A percentile compares a stretch with the other conserved stretches of the same genome.
Conservation (phyloP, 2,888 invertebrate genomes). For the Hypolimnas misippus region DNA sequence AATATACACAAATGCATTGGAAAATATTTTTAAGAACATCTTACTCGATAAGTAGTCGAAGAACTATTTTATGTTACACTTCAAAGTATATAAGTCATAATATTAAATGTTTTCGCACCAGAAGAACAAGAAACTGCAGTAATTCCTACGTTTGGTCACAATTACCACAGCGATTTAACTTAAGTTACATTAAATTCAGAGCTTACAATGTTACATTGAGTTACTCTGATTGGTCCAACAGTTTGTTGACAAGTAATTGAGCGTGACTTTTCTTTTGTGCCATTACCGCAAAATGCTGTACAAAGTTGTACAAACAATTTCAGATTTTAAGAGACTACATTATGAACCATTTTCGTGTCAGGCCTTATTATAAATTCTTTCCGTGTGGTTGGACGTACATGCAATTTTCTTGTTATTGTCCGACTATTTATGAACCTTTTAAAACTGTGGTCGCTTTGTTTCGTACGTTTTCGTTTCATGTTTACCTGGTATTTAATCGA, state of each 20-base stretch:
- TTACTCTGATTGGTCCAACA: constrained; percentile 27
- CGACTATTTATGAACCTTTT: constrained; percentile 29
- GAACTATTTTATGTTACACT: too few species aligned
- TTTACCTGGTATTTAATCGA: not conserved
- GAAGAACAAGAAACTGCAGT: not conserved
- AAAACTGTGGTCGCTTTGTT: constrained; percentile 22
- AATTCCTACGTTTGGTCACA: not conserved
- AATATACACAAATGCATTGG: too few species aligned
- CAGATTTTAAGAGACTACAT: constrained; percentile 2
- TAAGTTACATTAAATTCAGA: constrained; percentile 17
- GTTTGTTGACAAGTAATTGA: constrained; percentile 31
- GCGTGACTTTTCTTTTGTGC: constrained; percentile 25
- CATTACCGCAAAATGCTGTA: constrained; percentile 20
- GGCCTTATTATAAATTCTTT: constrained; percentile 9
- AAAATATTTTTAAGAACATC: too few species aligned
- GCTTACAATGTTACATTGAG: constrained; percentile 22
- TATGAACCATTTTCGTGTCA: constrained; percentile 14
- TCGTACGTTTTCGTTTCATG: not conserved
- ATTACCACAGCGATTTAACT: constrained; percentile 6
- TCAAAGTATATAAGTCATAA: not conserved
- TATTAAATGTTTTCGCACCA: not conserved
- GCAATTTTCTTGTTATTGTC: constrained; percentile 37
- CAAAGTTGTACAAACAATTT: constrained; percentile 7
- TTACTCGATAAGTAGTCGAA: too few species aligned
- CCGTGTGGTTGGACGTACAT: constrained; percentile 11